Evolutionary conservation across 2,888 invertebrate species (phyloP).

Genomic region (Ophioninae sp.): DNA sequence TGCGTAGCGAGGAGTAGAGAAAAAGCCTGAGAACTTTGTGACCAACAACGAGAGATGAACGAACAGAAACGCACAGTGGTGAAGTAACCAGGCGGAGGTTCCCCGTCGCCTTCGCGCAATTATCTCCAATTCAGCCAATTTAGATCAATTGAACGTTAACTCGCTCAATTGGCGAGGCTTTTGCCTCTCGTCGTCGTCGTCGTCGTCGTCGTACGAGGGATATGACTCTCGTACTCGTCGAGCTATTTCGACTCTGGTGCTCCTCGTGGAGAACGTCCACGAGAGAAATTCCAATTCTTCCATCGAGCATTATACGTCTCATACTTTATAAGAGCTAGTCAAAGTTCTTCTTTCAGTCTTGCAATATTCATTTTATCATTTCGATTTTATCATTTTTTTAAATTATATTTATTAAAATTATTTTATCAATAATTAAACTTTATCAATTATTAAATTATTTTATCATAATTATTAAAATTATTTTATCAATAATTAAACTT

Average conservation of each 20-base stretch:
- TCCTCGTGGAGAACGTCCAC: constrained; percentile 29
- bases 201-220: constrained; percentile 38
- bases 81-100: constrained; percentile 74
- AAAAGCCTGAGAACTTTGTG: constrained; percentile 71
- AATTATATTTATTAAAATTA: no score
- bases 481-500: no score
- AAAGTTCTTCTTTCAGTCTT: no score
- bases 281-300: constrained; percentile 57
- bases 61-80: constrained; percentile 63
- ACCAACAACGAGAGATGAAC: constrained; percentile 59
- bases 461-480: no score
- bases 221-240: constrained; percentile 33
- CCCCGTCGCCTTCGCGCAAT: constrained; percentile 80
- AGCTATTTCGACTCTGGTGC: constrained; percentile 37
- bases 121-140: constrained; percentile 80
- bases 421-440: no score
- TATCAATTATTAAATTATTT: no score
- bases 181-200: constrained; percentile 44
- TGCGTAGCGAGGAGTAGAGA: constrained; percentile 20
- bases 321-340: no score
- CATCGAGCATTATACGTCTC: constrained; percentile 18
- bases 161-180: constrained; percentile 77
- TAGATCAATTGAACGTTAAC: constrained; percentile 80
- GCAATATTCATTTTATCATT: no score
- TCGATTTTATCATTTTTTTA: no score